A percentile compares a stretch with the other conserved stretches of the same genome.
Evolutionary conservation across 1,140 invertebrate species (phyloP).

Genomic region (Diabrotica undecimpunctata): DNA sequence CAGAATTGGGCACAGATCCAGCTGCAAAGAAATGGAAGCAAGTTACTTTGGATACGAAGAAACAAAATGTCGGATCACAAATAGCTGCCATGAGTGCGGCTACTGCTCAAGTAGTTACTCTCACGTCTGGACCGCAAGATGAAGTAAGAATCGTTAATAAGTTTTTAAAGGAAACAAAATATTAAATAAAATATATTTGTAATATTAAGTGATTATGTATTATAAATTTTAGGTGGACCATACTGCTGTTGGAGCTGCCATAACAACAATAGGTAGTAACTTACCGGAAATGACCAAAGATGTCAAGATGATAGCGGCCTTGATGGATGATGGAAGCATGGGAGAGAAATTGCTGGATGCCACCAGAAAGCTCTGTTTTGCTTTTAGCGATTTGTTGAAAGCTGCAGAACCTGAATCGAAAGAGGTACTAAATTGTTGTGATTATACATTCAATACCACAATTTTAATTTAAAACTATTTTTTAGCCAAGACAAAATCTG

Average conservation of each 20-base stretch:
- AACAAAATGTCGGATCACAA: constrained; percentile 93
- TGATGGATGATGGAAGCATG: constrained; percentile 79
- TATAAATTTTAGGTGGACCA: constrained; percentile 64
- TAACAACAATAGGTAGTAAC: constrained; percentile 94
- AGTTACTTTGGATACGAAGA: constrained; percentile 89
- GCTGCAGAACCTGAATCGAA: constrained; percentile 91
- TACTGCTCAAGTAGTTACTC: constrained; percentile 88
- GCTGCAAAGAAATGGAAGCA: constrained; percentile 91
- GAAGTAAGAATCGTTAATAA: constrained; percentile 49
- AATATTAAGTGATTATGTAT: not conserved
- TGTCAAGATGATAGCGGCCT: constrained; percentile 90
- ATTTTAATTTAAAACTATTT: not conserved
- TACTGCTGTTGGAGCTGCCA: constrained; percentile 93
- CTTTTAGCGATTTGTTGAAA: constrained; percentile 91
- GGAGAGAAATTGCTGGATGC: constrained; percentile 89
- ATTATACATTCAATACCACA: constrained; percentile 45
- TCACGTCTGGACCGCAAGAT: constrained; percentile 79
- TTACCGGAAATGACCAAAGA: constrained; percentile 94
- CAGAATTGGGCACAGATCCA: constrained; percentile 78
- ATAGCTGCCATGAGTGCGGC: constrained; percentile 99
- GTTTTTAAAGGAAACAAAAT: not conserved
- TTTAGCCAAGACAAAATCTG: constrained; percentile 79
- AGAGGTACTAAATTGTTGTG: constrained; percentile 52
- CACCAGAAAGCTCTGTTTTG: constrained; percentile 83
- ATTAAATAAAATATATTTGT: too few species aligned